Conservation (phyloP, 2,797 vertebrate genomes). For the Arnoldichthys spilopterus region DNA sequence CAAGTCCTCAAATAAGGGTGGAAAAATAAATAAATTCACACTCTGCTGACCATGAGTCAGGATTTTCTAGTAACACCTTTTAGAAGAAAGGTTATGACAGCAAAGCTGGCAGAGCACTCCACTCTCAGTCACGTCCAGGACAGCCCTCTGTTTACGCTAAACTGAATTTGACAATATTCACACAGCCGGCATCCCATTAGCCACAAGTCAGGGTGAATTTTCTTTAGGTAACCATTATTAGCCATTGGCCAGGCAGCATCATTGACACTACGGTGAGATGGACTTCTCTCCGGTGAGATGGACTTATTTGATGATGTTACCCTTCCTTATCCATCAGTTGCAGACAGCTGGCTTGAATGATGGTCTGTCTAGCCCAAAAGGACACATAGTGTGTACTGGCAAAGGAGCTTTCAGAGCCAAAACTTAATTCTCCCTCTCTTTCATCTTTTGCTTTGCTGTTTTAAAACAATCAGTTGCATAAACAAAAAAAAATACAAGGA, state of each 20-base stretch:
- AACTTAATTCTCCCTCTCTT: background rate
- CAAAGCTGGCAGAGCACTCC: constrained; percentile 2
- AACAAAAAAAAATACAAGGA: background rate
- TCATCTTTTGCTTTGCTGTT: background rate
- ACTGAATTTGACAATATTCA: constrained; percentile 22
- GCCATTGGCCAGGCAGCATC: constrained; percentile 24
- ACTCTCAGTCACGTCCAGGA: background rate
- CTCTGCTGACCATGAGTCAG: background rate
- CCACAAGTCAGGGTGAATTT: constrained; percentile 1
- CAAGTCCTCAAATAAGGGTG: background rate
- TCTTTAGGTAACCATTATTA: constrained; percentile 36
- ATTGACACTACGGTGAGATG: constrained; percentile 26
- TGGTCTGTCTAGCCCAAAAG: constrained; percentile 32
- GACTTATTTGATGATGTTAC: constrained; percentile 42
- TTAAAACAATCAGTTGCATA: background rate
- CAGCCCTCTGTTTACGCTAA: constrained; percentile 4
- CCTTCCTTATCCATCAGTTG: constrained; percentile 39
- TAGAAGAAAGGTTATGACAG: background rate
- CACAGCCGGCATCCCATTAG: constrained; percentile 9
- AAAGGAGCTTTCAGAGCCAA: constrained; percentile 2
- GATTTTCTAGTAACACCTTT: background rate
- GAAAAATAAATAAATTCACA: background rate
- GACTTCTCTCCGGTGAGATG: constrained; percentile 33
- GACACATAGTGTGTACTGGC: constrained; percentile 12
- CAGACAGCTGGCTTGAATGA: constrained; percentile 25